These are phyloP conservation scores for Oreochromis grahami DNA, from an alignment of 2,797 vertebrate genomes.

Conservation along the genomic window DNA sequence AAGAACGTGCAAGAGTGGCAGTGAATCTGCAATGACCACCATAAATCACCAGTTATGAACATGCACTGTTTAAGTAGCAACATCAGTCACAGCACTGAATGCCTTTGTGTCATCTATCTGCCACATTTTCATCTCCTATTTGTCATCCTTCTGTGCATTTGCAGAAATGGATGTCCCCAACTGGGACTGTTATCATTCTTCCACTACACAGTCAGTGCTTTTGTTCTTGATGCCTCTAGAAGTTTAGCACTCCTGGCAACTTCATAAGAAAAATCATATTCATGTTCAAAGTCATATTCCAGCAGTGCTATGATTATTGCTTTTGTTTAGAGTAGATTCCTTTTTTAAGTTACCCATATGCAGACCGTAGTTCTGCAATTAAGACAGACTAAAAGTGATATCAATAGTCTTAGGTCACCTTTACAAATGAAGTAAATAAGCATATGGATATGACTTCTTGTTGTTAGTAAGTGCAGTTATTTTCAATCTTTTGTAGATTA, in stretches of 20 bases:
- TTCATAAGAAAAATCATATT: constrained; percentile 10
- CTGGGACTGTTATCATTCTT: constrained; percentile 60
- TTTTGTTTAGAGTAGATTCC: background rate
- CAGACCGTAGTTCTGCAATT: background rate
- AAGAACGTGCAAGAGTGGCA: constrained; percentile 33
- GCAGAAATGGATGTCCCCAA: constrained; percentile 68
- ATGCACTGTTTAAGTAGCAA: constrained; percentile 67
- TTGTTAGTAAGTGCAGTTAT: background rate
- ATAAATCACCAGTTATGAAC: constrained; percentile 81
- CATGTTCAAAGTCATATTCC: background rate
- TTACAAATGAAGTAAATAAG: background rate
- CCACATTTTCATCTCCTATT: constrained; percentile 69
- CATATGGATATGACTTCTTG: background rate
- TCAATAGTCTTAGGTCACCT: background rate
- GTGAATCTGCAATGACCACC: constrained; percentile 65
- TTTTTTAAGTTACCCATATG: background rate
- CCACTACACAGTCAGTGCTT: constrained; percentile 29
- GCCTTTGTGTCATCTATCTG: constrained; percentile 73
- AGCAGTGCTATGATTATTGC: background rate
- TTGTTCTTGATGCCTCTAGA: constrained; percentile 34
- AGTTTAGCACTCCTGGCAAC: constrained; percentile 34
- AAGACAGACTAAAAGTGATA: background rate
- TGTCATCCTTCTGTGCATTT: constrained; percentile 66
- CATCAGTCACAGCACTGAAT: constrained; percentile 70
- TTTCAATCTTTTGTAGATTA: background rate